A percentile compares a stretch with the other conserved stretches of the same genome.
Evolutionary conservation across 2,113 vertebrate species (phyloP).

Genomic region (Fulmarus glacialis): DNA sequence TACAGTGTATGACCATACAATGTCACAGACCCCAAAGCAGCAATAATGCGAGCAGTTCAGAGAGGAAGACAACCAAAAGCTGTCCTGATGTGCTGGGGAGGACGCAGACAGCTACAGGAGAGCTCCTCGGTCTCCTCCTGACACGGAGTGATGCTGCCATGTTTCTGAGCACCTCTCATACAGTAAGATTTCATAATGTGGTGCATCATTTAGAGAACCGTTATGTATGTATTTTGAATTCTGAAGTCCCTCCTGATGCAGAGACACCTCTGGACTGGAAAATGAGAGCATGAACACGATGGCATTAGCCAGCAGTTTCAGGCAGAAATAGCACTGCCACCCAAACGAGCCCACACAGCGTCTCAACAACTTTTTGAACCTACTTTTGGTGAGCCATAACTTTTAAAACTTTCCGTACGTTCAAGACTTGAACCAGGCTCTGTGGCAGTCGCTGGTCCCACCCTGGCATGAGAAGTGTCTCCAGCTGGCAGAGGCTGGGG

Average conservation of each 20-base stretch:
- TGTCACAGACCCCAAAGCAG: neutral
- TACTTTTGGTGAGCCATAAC: neutral
- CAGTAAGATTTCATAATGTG: neutral
- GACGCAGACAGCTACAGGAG: neutral
- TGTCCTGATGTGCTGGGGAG: neutral
- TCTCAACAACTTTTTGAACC: neutral
- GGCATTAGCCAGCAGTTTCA: neutral
- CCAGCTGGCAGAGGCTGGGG: neutral
- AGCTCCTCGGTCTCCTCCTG: neutral
- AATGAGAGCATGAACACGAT: rapidly evolving
- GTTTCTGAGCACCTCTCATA: neutral
- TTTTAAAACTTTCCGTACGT: neutral
- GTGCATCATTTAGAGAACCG: neutral
- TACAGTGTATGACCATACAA: neutral
- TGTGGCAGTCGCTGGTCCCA: neutral
- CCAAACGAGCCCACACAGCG: neutral
- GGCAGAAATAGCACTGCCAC: neutral
- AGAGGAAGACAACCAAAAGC: neutral
- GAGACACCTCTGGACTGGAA: neutral
- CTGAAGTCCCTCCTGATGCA: neutral
- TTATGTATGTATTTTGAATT: neutral
- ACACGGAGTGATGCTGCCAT: neutral
- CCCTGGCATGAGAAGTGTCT: neutral
- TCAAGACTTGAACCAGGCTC: neutral
- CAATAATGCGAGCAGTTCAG: neutral